Conservation (phyloP, 2,113 vertebrate species). For the Rhabdomys dilectus region DNA sequence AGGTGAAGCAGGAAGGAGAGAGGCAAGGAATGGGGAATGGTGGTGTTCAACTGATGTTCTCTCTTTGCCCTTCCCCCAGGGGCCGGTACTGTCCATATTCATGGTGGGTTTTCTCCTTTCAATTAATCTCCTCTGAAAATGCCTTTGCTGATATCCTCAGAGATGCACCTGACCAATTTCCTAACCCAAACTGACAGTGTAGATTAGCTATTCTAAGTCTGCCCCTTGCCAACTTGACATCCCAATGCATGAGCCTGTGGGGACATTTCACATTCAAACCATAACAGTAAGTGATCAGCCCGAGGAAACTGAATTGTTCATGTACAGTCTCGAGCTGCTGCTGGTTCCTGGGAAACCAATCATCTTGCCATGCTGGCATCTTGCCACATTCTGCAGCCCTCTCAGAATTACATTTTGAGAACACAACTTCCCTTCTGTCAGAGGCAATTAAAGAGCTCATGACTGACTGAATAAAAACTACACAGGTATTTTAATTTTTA, state of each 20-base stretch:
- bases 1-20: not conserved
- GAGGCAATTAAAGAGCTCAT: conserved; percentile 52
- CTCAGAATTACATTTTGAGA: conserved; percentile 67
- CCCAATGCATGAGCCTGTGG: not conserved
- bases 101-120: not conserved
- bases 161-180: not conserved
- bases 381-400: conserved; percentile 64
- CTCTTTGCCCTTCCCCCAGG: not conserved
- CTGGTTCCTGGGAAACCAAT: conserved; percentile 55
- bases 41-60: not conserved
- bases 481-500: conserved; percentile 38
- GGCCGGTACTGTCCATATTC: not conserved
- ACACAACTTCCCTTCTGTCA: conserved; percentile 45
- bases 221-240: not conserved
- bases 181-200: not conserved
- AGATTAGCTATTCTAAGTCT: not conserved
- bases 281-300: not conserved
- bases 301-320: conserved; percentile 26
- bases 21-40: not conserved
- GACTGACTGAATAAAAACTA: conserved; percentile 58
- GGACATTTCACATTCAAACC: not conserved
- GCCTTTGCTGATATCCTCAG: not conserved
- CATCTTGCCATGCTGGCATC: conserved; percentile 38
- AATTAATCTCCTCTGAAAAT: not conserved
- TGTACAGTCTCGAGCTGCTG: conserved; percentile 41